A percentile compares a stretch with the other conserved stretches of the same genome.
phyloP scores from a whole-genome alignment of 2,888 invertebrate species.

The Microplitis deprimator region DNA sequence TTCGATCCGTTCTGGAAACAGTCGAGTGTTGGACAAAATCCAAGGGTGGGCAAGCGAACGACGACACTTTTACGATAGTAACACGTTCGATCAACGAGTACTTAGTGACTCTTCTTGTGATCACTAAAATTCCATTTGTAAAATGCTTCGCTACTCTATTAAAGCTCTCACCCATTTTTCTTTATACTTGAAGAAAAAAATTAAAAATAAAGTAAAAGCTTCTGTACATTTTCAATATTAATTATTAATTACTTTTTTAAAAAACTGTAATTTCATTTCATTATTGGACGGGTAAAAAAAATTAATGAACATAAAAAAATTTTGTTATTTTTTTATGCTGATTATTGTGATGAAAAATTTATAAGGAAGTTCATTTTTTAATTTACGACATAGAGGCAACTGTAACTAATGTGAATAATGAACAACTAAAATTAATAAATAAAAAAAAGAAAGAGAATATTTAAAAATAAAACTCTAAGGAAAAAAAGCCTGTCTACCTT shows the following conservation, averaged over 20 bases:
- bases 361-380: not conserved
- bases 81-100: constrained; percentile 7
- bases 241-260: not conserved
- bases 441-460: not conserved
- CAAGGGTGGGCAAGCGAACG: not conserved
- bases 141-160: constrained; percentile 2
- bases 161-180: constrained; percentile 12
- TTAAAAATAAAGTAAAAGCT: not conserved
- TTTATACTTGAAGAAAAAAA: not conserved
- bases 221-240: not conserved
- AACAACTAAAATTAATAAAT: not conserved
- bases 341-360: too few species aligned
- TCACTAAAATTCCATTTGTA: constrained; percentile 18
- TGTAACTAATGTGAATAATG: not conserved
- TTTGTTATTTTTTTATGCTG: not conserved
- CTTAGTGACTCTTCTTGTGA: not conserved
- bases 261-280: too few species aligned
- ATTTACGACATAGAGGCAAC: not conserved
- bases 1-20: not conserved
- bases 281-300: not conserved
- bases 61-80: not conserved
- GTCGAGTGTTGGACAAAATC: not conserved
- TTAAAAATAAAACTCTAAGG: too few species aligned
- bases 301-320: not conserved
- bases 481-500: not conserved